phyloP scores from a whole-genome alignment of 2,888 invertebrate species.

The Mimumesa dahlbomi region DNA sequence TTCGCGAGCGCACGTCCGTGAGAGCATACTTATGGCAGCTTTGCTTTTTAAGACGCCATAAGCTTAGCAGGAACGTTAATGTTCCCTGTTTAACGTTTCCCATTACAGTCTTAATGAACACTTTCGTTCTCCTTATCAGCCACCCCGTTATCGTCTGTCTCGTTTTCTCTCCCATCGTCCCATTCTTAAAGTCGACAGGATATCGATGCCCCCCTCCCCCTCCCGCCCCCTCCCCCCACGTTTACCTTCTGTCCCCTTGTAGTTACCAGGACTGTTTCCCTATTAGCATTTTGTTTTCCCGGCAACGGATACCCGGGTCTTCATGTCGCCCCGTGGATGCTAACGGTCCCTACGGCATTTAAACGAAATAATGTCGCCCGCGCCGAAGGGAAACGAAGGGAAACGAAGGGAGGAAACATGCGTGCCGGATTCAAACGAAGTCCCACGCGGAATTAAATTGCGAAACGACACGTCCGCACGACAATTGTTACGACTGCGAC shows the following conservation, averaged over 20 bases:
- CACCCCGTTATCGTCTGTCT: conserved; percentile 35
- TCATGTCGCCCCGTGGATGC: conserved; percentile 12
- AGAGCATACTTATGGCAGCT: conserved; percentile 29
- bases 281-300: conserved; percentile 61
- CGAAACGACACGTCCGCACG: no score
- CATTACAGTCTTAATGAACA: conserved; percentile 72
- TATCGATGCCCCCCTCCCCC: conserved; percentile 55
- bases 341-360: background rate
- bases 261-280: conserved; percentile 26
- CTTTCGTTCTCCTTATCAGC: conserved; percentile 52
- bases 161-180: conserved; percentile 34
- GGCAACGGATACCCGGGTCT: conserved; percentile 30
- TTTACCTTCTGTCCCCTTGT: no score
- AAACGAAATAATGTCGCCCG: conserved; percentile 7
- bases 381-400: background rate
- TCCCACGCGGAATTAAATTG: no score
- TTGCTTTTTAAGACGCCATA: conserved; percentile 57
- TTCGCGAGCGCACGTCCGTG: conserved; percentile 9
- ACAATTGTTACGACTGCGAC: no score
- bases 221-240: no score
- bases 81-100: conserved; percentile 70
- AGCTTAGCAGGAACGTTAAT: conserved; percentile 67
- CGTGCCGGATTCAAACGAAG: no score
- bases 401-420: background rate
- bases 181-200: conserved; percentile 42